phyloP scores from a whole-genome alignment of 2,113 vertebrate genomes.

The Tetraodon nigroviridis region DNA sequence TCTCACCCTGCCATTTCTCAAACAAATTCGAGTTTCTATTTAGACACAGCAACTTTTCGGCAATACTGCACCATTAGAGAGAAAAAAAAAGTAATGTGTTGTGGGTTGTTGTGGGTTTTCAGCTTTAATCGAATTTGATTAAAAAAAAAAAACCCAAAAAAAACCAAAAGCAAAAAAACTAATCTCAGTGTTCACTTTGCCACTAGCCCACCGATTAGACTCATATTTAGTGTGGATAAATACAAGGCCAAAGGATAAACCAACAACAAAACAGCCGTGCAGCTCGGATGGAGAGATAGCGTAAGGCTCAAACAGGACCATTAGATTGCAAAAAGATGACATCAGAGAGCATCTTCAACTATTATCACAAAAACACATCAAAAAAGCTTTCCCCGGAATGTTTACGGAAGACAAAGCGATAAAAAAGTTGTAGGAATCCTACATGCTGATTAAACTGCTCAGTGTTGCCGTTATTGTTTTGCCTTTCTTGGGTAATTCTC shows the following conservation, averaged over 20 bases:
- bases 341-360: conserved; percentile 25
- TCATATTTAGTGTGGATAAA: conserved; percentile 40
- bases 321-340: conserved; percentile 42
- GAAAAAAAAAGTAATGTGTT: conserved; percentile 10
- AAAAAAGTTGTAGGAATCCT: conserved; percentile 49
- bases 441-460: conserved; percentile 35
- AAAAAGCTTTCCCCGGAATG: conserved; percentile 15
- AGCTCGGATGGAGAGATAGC: conserved; percentile 39
- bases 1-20: conserved; percentile 65
- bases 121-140: conserved; percentile 25
- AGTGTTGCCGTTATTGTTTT: conserved; percentile 39
- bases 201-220: conserved; percentile 48
- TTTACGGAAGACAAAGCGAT: conserved; percentile 33
- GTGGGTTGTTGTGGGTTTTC: no score
- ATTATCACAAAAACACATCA: conserved; percentile 27
- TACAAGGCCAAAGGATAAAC: conserved; percentile 44
- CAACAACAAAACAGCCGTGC: conserved; percentile 42
- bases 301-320: conserved; percentile 36
- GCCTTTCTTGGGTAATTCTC: conserved; percentile 45
- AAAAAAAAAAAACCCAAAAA: background rate
- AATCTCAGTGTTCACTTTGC: conserved; percentile 45
- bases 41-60: conserved; percentile 52
- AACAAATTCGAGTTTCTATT: conserved; percentile 71
- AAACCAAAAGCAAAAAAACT: background rate
- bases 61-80: conserved; percentile 22